Evolutionary conservation across 2,113 vertebrate species (phyloP), one percentile per base, ranked within the genome.

Genomic region (Pelodiscus sinensis): DNA sequence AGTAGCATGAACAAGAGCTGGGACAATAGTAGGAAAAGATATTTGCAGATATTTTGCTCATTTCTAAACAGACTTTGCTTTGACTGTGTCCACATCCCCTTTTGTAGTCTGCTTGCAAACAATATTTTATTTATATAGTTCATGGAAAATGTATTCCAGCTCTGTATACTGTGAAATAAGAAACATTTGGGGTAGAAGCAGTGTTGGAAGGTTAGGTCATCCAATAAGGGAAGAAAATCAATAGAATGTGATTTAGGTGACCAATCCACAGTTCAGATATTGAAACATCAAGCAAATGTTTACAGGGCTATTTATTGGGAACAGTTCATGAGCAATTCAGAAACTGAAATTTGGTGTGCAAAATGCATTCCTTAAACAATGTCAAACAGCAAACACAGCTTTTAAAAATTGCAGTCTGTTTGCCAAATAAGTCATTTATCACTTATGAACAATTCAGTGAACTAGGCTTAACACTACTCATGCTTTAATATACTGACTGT

Each of bases 31-130:
- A 92, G 87, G 29, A 12, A 4, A 55, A 31, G n/a, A 2, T n/a
- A 58, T 83, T 86, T 95, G 16, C 52, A 81, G 27, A 85, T 44
- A 81, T 51, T 29, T 1, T 90, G 91, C 78, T 78, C 15, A 84
- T 60, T 91, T 94, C 51, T 79, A 55, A 87, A 12, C 2, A 86
- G 82, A 6, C 3, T 82, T 96, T 83, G 2, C 16, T 88, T 86
- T 35, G 68, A 7, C 52, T 85, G 9, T 60, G 44, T 80, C 85
- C 4, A 27, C 55, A 35, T 2, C 3, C 1, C 5, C 91, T 80
- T 21, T 85, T 85, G 7, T 77, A 80, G 31, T 57, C 7, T 55
- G 3, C 6, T 52, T 75, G 1, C 25, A 2, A 55, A 25, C 27
- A 85, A 73, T 68, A 68, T 54, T 60, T 21, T 75, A 82, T 60